phyloP scores from a whole-genome alignment of 1,140 invertebrate species.

The Neocloeon triangulifer region DNA sequence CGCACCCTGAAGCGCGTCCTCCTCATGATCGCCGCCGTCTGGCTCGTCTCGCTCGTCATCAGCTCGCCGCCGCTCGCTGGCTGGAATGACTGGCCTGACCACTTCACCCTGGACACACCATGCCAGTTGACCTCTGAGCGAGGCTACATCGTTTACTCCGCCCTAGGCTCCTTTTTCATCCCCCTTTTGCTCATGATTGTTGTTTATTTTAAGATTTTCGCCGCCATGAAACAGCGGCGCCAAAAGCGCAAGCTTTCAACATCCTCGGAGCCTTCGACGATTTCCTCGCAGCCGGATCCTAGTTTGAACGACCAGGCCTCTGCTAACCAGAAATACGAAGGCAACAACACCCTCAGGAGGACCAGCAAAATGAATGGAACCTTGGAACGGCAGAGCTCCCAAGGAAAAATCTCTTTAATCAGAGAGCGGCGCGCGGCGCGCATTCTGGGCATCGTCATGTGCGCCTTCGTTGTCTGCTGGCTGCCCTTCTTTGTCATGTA shows the following conservation, averaged over 20 bases:
- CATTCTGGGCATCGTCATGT: slow-evolving; percentile 84
- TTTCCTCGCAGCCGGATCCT: slow-evolving; percentile 33
- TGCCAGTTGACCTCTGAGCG: slow-evolving; percentile 62
- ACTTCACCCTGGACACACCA: slow-evolving; percentile 43
- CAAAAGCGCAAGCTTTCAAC: slow-evolving; percentile 56
- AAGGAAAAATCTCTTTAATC: slow-evolving; percentile 80
- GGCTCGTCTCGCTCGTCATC: slow-evolving; percentile 75
- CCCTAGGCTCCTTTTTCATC: slow-evolving; percentile 89
- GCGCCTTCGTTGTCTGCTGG: slow-evolving; percentile 91
- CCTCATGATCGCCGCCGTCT: slow-evolving; percentile 74
- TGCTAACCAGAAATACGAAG: slow-evolving; percentile 25
- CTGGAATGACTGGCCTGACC: slow-evolving; percentile 92
- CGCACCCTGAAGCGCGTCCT: slow-evolving; percentile 79
- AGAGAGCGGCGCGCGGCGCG: slow-evolving; percentile 78
- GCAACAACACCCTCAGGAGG: slow-evolving; percentile 1
- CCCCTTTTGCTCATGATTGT: slow-evolving; percentile 86
- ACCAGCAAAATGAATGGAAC: neutral
- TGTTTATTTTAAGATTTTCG: slow-evolving; percentile 85
- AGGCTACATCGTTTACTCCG: slow-evolving; percentile 86
- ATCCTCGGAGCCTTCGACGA: slow-evolving; percentile 16
- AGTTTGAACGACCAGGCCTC: slow-evolving; percentile 59
- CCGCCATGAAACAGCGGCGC: slow-evolving; percentile 60
- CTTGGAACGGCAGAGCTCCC: slow-evolving; percentile 45
- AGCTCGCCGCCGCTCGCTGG: slow-evolving; percentile 89
- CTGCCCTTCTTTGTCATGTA: slow-evolving; percentile 92